A percentile compares a stretch with the other conserved stretches of the same genome.
phyloP scores from a whole-genome alignment of 2,797 vertebrate genomes.

The Glossophaga mutica region DNA sequence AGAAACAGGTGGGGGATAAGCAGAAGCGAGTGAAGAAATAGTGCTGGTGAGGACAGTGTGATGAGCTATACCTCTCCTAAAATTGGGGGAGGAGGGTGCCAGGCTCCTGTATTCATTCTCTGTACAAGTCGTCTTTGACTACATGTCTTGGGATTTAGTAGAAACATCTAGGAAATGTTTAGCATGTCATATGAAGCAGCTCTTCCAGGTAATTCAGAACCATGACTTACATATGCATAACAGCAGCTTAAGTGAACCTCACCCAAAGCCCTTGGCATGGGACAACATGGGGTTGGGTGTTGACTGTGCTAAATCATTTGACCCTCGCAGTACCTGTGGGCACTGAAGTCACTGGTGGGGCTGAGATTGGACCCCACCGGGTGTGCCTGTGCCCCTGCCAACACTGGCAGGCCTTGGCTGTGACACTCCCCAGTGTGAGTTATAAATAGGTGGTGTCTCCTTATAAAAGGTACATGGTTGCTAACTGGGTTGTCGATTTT shows the following conservation, averaged over 20 bases:
- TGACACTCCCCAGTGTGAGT: background rate
- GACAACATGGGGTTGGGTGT: background rate
- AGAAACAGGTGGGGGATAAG: background rate
- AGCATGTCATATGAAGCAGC: background rate
- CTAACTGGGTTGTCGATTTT: background rate
- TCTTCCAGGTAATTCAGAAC: background rate
- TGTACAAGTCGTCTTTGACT: background rate
- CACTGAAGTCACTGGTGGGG: background rate
- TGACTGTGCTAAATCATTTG: background rate
- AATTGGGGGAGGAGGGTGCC: background rate
- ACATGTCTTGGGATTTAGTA: background rate
- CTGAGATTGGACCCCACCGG: background rate
- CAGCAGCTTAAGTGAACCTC: background rate
- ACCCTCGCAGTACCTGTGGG: accelerated
- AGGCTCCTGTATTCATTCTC: background rate
- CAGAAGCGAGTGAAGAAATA: background rate
- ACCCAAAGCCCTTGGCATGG: background rate
- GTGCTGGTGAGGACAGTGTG: background rate
- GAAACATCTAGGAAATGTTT: background rate
- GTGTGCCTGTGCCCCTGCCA: background rate
- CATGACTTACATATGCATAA: background rate
- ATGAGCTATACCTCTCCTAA: background rate
- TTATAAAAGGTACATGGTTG: background rate
- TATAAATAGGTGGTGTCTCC: background rate
- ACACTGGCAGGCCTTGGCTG: no score